Conservation (phyloP, 2,113 vertebrate genomes). For the Indicator indicator region DNA sequence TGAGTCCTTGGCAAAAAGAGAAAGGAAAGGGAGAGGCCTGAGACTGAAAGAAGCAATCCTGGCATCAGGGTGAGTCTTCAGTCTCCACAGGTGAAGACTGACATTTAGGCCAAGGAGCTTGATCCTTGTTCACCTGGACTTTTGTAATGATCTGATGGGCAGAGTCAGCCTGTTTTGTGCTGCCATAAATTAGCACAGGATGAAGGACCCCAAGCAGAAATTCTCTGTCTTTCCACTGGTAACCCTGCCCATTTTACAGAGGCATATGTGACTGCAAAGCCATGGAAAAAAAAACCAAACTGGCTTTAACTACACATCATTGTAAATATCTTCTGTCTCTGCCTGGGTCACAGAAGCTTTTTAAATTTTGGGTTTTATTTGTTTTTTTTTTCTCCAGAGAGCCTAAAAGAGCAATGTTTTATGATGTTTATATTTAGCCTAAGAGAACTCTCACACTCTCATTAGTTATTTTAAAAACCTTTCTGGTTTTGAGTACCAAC, state of each 20-base stretch:
- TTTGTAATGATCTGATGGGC: neutral
- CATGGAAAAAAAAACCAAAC: neutral
- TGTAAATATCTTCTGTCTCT: neutral
- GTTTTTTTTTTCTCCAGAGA: neutral
- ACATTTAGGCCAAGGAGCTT: neutral
- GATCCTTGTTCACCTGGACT: neutral
- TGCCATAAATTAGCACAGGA: neutral
- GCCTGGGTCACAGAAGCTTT: neutral
- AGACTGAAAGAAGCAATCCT: neutral
- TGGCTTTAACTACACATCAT: neutral
- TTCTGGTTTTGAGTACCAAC: neutral
- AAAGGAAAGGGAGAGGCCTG: neutral
- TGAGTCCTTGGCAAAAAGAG: neutral
- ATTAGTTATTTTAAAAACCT: neutral
- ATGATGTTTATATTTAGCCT: neutral
- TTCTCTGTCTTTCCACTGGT: neutral
- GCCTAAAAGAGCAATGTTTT: neutral
- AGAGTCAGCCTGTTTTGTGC: neutral
- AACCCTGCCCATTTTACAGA: neutral
- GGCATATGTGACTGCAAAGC: neutral
- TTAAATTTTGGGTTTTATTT: neutral
- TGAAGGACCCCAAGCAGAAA: neutral
- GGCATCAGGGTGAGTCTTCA: neutral
- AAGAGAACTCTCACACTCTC: neutral
- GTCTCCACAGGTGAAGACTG: neutral